phyloP scores from a whole-genome alignment of 53 echinoderm and acorn worm species.

The Hippasteria phrygiana region DNA sequence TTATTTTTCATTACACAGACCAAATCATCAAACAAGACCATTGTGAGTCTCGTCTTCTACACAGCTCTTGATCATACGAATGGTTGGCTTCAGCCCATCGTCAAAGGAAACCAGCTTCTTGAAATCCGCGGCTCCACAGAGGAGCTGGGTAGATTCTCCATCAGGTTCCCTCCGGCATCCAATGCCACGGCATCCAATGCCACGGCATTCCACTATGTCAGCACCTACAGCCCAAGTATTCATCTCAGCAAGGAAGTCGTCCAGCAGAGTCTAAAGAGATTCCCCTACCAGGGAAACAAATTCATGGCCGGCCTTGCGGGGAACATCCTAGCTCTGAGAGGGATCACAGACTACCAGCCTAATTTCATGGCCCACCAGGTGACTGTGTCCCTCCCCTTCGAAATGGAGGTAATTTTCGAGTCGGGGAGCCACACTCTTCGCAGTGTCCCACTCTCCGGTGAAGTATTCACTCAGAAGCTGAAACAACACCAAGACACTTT shows the following conservation, averaged over 20 bases:
- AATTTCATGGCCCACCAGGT: conserved; percentile 77
- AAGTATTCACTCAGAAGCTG: conserved; percentile 57
- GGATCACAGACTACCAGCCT: conserved; percentile 63
- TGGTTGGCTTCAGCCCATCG: conserved; percentile 77
- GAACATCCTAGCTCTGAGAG: conserved; percentile 55
- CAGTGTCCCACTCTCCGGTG: conserved; percentile 33
- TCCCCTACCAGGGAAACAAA: conserved; percentile 66
- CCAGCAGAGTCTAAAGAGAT: conserved; percentile 72
- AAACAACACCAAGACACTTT: conserved; percentile 38
- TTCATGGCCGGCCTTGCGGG: conserved; percentile 86
- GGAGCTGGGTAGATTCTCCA: conserved; percentile 80
- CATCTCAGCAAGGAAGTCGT: conserved; percentile 87
- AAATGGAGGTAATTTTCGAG: conserved; percentile 76
- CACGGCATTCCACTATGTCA: conserved; percentile 77
- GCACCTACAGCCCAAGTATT: conserved; percentile 86
- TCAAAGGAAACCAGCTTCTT: conserved; percentile 62
- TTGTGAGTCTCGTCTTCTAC: conserved; percentile 87
- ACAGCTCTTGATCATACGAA: conserved; percentile 84
- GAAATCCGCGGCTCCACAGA: conserved; percentile 79
- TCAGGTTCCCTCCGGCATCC: conserved; percentile 77
- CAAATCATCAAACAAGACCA: conserved; percentile 61
- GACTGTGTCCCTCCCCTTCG: conserved; percentile 73
- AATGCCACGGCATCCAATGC: conserved; percentile 69
- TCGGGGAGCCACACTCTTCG: conserved; percentile 64
- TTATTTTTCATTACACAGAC: conserved; percentile 60